Evolutionary conservation across 64 coral and sea anemone species (phyloP).

Genomic region (Montipora efflorescens): DNA sequence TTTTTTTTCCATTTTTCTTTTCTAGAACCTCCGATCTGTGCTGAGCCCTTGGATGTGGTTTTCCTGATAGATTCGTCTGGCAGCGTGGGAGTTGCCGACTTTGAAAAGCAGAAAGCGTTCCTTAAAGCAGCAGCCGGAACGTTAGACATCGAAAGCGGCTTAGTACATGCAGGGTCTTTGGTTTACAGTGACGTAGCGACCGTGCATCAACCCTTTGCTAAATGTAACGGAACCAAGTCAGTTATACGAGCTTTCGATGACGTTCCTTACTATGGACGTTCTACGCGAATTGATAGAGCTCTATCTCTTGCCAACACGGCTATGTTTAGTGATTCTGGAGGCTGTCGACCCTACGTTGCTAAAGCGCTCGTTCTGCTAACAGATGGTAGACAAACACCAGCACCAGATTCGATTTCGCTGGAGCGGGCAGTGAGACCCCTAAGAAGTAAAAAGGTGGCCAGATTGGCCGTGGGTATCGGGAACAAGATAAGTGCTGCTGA

Average conservation of each 20-base stretch:
- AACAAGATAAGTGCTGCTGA: neutral
- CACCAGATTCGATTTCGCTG: conserved; percentile 60
- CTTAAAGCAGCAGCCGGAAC: conserved; percentile 73
- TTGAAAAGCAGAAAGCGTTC: conserved; percentile 83
- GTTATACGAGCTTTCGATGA: conserved; percentile 80
- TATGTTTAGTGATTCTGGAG: conserved; percentile 42
- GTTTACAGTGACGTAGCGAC: conserved; percentile 73
- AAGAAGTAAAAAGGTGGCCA: conserved; percentile 21
- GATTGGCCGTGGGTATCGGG: neutral
- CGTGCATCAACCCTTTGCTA: conserved; percentile 69
- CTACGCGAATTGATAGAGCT: conserved; percentile 82
- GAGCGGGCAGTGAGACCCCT: conserved; percentile 28
- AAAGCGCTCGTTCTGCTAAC: conserved; percentile 74
- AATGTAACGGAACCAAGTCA: conserved; percentile 42
- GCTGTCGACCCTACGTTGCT: conserved; percentile 41
- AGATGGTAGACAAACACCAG: conserved; percentile 78
- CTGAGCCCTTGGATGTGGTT: conserved; percentile 55
- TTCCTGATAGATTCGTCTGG: conserved; percentile 85
- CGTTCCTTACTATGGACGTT: conserved; percentile 69
- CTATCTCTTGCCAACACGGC: conserved; percentile 57
- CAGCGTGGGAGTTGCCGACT: conserved; percentile 71
- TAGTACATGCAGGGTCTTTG: conserved; percentile 57
- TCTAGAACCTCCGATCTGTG: conserved; percentile 12
- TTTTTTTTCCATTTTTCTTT: neutral
- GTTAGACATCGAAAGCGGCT: conserved; percentile 48